phyloP scores from a whole-genome alignment of 2,888 invertebrate species.

The Eurytoma adleriae region DNA sequence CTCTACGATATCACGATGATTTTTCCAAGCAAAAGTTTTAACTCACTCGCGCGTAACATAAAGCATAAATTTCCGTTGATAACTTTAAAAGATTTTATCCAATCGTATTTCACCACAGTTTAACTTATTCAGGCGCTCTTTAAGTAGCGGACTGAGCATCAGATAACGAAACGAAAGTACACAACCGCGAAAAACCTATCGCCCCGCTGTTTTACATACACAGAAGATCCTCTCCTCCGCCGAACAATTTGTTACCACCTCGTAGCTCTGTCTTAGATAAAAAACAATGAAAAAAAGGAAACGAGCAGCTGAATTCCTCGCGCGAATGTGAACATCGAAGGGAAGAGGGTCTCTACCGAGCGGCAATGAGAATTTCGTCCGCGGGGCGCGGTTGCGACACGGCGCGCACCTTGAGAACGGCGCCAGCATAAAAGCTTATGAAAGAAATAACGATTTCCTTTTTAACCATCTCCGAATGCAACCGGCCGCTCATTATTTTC shows the following conservation, averaged over 20 bases:
- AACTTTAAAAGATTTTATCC: neutral
- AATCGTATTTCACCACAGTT: neutral
- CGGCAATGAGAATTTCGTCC: constrained; percentile 32
- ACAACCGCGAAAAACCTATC: too few species aligned
- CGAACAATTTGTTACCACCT: too few species aligned
- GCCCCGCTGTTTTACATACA: too few species aligned
- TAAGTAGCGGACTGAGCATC: neutral
- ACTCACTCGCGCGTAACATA: too few species aligned
- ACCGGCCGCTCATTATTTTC: constrained; percentile 45
- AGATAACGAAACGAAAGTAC: neutral
- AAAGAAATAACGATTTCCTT: constrained; percentile 57
- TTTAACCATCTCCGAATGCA: constrained; percentile 49
- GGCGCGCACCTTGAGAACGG: constrained; percentile 38
- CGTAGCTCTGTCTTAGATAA: too few species aligned
- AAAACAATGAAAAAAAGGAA: too few species aligned
- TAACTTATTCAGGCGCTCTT: neutral
- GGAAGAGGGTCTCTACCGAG: neutral
- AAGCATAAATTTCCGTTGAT: too few species aligned
- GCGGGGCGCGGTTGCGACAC: constrained; percentile 2
- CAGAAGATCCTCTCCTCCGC: too few species aligned
- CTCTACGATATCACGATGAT: too few species aligned
- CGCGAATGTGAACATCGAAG: constrained; percentile 42
- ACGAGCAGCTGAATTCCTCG: neutral
- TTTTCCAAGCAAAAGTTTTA: too few species aligned
- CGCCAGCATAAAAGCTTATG: constrained; percentile 43